Percentiles rank a stretch among this genome's conserved stretches.
Evolutionary conservation across 2,113 vertebrate genomes (phyloP).

Genomic region (Aegithalos caudatus): DNA sequence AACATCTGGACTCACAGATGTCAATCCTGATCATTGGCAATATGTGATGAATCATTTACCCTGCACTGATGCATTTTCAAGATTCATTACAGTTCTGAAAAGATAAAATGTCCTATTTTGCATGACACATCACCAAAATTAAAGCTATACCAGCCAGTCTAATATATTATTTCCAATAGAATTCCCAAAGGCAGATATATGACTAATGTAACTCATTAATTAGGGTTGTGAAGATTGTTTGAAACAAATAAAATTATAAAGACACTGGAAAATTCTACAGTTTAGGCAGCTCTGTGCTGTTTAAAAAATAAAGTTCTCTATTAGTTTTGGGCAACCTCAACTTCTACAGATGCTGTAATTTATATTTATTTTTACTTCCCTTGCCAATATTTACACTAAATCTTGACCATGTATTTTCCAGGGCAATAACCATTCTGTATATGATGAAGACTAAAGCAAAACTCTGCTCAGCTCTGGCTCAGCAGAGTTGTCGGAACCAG

Average conservation of each 20-base stretch:
- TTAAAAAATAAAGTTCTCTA: not conserved
- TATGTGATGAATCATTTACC: not conserved
- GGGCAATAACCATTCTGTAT: not conserved
- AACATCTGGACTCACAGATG: not conserved
- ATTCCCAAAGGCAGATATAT: not conserved
- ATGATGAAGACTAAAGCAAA: not conserved
- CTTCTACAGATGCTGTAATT: not conserved
- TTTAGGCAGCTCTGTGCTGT: not conserved
- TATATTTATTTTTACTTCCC: not conserved
- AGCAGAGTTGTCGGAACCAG: not conserved
- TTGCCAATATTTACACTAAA: not conserved
- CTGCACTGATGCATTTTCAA: not conserved
- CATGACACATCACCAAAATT: not conserved
- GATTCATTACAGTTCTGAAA: not conserved
- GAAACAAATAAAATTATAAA: not conserved
- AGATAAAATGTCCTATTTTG: not conserved
- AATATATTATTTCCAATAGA: not conserved
- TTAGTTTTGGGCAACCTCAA: not conserved
- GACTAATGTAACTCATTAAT: not conserved
- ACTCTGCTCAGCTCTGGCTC: fast-evolving
- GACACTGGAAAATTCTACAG: not conserved
- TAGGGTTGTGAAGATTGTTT: not conserved
- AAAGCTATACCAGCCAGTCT: not conserved
- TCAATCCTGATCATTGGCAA: not conserved
- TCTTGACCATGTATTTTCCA: not conserved